Base-by-base conservation (phyloP, 2,888 invertebrate species). In the Hermaeophaga mercurialis region DNA sequence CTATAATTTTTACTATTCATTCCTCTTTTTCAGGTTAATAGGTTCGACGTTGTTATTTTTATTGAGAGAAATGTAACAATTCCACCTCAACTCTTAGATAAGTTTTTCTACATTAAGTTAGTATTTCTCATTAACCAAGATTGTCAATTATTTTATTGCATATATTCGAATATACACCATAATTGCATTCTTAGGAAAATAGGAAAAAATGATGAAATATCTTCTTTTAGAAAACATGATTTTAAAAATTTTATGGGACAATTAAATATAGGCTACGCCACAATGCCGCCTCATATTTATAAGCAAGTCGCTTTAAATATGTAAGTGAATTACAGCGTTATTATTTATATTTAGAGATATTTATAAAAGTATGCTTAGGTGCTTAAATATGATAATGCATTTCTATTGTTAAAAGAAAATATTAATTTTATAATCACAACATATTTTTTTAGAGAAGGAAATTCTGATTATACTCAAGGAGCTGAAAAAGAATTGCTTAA, bases 31-130 rank as follows among this genome's bases (percentile, higher is more conserved):
- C 14, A 46, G 46, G 15, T 53, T 2, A 44, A 24, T 18, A 9
- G 17, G 18, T 33, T 6, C n/a, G 36, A 45, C n/a, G 9, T 46
- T 17, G 22, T 54, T 8, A 22, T 54, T 14, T 19, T 54, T 7
- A 14, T 46, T 1, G 28, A 38, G 19, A 39, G 38, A 1, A 19
- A 46, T 11, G 15, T 14, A 5, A n/a, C 36, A 8, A 26, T 39
- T 34, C 28, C 46, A 22, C n/a, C n/a, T 6, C 4, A 12, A 4
- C 6, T 53, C 6, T 11, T 39, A n/a, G 12, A 31, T 7, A 19
- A 14, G 12, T 22, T 45, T 5, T 19, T 24, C 15, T 26, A 22
- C 6, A 15, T 26, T 1, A 17, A 81, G 31, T 3, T 12, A 15
- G 12, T 44, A 1, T 44, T 54, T 19, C 31, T 54, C 15, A 14